A percentile compares a stretch with the other conserved stretches of the same genome.
Evolutionary conservation across 2,113 vertebrate genomes (phyloP).

Genomic region (Anser brachyrhynchus): DNA sequence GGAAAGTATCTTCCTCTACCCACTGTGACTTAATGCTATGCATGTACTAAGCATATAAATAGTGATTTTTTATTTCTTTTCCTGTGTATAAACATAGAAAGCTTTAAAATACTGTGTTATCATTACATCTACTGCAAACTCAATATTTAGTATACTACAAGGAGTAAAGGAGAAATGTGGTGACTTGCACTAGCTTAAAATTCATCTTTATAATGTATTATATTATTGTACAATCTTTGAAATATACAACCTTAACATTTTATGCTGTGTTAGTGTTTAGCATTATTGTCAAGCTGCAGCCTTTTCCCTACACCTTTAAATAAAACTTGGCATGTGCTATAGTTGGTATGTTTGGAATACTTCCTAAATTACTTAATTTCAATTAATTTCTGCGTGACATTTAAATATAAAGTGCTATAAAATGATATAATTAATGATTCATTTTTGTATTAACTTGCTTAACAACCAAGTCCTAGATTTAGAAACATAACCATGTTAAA

Average conservation of each 20-base stretch:
- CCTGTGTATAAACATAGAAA: neutral
- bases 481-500: neutral
- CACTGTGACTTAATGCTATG: neutral
- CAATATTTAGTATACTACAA: conserved; percentile 1
- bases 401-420: neutral
- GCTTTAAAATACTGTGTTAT: neutral
- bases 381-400: neutral
- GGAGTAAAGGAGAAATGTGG: neutral
- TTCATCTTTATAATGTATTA: neutral
- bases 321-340: neutral
- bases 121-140: neutral
- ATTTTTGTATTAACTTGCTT: neutral
- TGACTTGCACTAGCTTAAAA: neutral
- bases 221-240: neutral
- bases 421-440: neutral
- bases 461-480: neutral
- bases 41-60: neutral
- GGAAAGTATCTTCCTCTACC: neutral
- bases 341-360: neutral
- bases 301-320: neutral
- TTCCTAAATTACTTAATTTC: conserved; percentile 12
- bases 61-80: neutral
- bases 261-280: neutral
- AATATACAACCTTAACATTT: conserved; percentile 9
- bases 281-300: neutral